Evolutionary conservation across 2,113 vertebrate genomes (phyloP).

Genomic region (Melanocharis versteri): DNA sequence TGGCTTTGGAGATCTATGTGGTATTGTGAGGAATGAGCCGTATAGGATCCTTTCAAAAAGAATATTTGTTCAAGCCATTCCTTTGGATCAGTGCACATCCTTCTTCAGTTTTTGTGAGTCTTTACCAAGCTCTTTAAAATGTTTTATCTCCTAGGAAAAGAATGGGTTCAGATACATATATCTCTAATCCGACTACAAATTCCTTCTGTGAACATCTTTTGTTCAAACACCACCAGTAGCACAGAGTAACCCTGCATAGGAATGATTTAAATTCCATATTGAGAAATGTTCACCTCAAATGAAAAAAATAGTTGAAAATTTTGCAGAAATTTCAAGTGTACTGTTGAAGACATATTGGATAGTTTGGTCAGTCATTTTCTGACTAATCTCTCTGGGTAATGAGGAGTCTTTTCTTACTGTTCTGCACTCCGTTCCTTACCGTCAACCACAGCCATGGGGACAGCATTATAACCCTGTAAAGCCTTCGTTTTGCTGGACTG

Average conservation of each 20-base stretch:
- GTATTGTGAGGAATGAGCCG: neutral
- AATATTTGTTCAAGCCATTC: neutral
- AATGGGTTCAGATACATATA: neutral
- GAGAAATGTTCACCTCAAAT: neutral
- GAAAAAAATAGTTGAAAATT: neutral
- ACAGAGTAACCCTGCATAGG: neutral
- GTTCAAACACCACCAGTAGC: neutral
- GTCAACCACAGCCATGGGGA: neutral
- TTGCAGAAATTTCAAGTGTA: neutral
- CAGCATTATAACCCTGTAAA: neutral
- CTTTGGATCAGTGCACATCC: neutral
- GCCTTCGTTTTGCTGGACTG: neutral
- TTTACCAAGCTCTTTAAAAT: neutral
- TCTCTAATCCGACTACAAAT: neutral
- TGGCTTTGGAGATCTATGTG: neutral
- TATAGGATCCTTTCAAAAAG: neutral
- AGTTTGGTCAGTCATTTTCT: neutral
- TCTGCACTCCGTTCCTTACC: neutral
- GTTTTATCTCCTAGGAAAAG: neutral
- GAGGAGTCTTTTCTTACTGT: neutral
- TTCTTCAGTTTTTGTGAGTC: neutral
- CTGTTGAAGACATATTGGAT: neutral
- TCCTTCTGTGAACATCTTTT: neutral
- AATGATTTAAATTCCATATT: neutral
- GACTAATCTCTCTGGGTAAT: neutral